Conservation (phyloP, 2,113 vertebrate species). For the Hypanus sabinus region DNA sequence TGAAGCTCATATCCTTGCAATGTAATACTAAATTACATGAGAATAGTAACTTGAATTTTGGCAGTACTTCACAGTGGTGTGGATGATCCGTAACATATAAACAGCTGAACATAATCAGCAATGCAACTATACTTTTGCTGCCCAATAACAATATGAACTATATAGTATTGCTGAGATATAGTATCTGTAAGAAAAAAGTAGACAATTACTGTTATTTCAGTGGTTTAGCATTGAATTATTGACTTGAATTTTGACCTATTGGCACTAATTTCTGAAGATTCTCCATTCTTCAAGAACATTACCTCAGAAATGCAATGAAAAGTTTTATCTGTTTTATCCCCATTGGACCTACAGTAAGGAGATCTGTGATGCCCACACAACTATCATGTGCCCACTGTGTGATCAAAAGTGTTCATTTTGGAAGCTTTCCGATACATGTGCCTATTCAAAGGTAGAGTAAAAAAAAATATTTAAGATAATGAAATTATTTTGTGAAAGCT, state of each 20-base stretch:
- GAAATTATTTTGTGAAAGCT: neutral
- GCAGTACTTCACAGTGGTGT: neutral
- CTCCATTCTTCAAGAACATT: neutral
- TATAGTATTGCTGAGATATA: neutral
- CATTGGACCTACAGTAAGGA: slow-evolving; percentile 62
- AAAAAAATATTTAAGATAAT: neutral
- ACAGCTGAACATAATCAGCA: neutral
- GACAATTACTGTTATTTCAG: neutral
- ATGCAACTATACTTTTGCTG: neutral
- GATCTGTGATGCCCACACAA: slow-evolving; percentile 67
- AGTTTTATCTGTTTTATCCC: neutral
- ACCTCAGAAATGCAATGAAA: neutral
- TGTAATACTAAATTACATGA: neutral
- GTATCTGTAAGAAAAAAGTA: neutral
- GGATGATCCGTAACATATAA: neutral
- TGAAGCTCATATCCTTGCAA: neutral
- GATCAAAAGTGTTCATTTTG: slow-evolving; percentile 64
- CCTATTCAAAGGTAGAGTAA: slow-evolving; percentile 70
- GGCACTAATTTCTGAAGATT: neutral
- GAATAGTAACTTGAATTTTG: neutral
- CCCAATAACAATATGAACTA: neutral
- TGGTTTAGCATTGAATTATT: neutral
- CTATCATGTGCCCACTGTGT: slow-evolving; percentile 77
- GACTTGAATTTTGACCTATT: neutral
- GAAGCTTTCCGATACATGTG: slow-evolving; percentile 75